Percentiles rank a stretch among this genome's conserved stretches.
phyloP scores from a whole-genome alignment of 2,797 vertebrate genomes.

The Schizothorax lantsangensis region DNA sequence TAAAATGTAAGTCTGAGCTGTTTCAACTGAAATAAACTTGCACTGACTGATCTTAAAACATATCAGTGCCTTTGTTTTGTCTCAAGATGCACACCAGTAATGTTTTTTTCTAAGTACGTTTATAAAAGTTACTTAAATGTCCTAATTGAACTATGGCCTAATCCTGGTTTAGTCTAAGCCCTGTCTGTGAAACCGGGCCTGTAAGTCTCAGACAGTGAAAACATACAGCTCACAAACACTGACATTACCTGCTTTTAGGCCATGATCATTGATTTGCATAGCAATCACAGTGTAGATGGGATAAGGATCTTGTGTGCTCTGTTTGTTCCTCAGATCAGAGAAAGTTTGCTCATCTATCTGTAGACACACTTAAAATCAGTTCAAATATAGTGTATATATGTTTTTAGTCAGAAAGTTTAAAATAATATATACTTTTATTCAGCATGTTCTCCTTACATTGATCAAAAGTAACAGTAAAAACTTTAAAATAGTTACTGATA shows the following conservation, averaged over 20 bases:
- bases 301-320: constrained; percentile 40
- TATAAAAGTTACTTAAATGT: no score
- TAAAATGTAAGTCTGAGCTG: no score
- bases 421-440: not conserved
- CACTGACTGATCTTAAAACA: no score
- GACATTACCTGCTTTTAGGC: constrained; percentile 14
- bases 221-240: not conserved
- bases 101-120: no score
- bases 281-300: constrained; percentile 53
- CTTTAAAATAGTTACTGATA: no score
- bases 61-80: no score
- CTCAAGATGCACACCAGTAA: no score
- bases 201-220: not conserved
- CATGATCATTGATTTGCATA: not conserved
- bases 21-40: no score
- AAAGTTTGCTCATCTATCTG: constrained; percentile 40
- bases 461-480: not conserved
- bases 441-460: not conserved
- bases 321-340: constrained; percentile 19
- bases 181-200: no score
- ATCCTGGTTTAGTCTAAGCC: no score
- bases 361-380: not conserved
- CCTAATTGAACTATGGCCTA: no score
- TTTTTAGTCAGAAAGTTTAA: not conserved
- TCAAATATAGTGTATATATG: not conserved